Conservation (phyloP, 2,113 vertebrate species). For the Bubo blakistoni region DNA sequence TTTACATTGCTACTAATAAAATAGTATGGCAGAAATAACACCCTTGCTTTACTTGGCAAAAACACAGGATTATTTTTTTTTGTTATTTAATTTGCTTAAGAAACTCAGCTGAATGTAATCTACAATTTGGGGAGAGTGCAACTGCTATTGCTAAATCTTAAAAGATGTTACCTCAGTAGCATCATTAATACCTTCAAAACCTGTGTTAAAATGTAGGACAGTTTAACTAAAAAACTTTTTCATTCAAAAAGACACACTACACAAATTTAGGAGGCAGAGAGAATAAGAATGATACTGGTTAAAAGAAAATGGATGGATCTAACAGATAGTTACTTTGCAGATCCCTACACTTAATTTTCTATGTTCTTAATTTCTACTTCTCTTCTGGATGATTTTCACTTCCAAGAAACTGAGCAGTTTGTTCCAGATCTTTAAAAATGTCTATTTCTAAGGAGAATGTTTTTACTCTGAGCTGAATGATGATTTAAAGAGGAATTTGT, state of each 20-base stretch:
- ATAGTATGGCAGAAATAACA: background rate
- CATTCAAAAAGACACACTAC: background rate
- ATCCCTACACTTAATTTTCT: background rate
- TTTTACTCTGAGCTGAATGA: conserved; percentile 69
- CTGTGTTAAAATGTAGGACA: background rate
- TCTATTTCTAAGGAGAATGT: conserved; percentile 26
- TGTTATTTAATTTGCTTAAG: background rate
- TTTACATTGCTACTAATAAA: background rate
- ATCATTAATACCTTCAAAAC: background rate
- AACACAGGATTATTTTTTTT: background rate
- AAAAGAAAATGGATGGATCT: background rate
- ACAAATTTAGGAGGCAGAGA: background rate
- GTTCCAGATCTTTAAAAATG: conserved; percentile 16
- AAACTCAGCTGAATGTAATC: background rate
- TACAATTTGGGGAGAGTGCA: background rate
- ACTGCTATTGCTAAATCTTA: background rate
- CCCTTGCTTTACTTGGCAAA: background rate
- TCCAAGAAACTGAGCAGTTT: conserved; percentile 4
- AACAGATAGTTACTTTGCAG: background rate
- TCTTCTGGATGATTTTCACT: background rate
- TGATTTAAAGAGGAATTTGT: conserved; percentile 74
- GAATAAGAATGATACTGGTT: background rate
- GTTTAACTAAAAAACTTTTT: background rate
- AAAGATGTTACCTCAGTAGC: background rate
- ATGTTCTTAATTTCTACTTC: background rate